A percentile compares a stretch with the other conserved stretches of the same genome.
These are phyloP conservation scores for Amblyjoppa proteus DNA, from an alignment of 2,888 invertebrate species.

Conservation along the genomic window DNA sequence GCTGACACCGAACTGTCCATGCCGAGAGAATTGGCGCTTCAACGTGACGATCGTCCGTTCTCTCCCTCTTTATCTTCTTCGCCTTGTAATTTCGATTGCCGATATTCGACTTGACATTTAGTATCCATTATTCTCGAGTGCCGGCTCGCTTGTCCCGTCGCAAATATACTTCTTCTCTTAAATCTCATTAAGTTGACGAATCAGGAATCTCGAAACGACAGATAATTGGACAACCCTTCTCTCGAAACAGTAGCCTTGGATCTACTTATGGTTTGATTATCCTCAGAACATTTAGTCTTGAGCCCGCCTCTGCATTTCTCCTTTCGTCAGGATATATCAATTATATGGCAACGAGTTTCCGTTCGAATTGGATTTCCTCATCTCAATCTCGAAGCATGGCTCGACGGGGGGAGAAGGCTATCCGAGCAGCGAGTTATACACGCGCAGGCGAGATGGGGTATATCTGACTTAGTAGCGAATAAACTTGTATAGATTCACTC, in stretches of 20 bases:
- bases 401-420: not conserved
- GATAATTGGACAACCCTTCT: slow-evolving; percentile 44
- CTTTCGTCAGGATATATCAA: slow-evolving; percentile 44
- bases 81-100: slow-evolving; percentile 28
- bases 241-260: not conserved
- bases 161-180: slow-evolving; percentile 23
- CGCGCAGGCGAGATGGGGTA: not conserved
- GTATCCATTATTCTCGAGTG: slow-evolving; percentile 18
- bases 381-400: slow-evolving; percentile 28
- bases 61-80: not conserved
- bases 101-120: not conserved
- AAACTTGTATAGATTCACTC: not conserved
- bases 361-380: slow-evolving; percentile 40
- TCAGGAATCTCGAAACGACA: slow-evolving; percentile 27
- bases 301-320: slow-evolving; percentile 5
- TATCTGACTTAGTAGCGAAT: not conserved
- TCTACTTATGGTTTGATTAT: slow-evolving; percentile 24
- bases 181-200: slow-evolving; percentile 54
- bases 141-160: slow-evolving; percentile 6
- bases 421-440: not conserved
- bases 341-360: slow-evolving; percentile 48
- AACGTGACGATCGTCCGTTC: not conserved
- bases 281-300: not conserved
- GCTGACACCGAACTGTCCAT: not conserved
- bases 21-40: not conserved